These are phyloP conservation scores for Ernsta delagoae DNA, from an alignment of 2,888 invertebrate species.

Conservation along the genomic window DNA sequence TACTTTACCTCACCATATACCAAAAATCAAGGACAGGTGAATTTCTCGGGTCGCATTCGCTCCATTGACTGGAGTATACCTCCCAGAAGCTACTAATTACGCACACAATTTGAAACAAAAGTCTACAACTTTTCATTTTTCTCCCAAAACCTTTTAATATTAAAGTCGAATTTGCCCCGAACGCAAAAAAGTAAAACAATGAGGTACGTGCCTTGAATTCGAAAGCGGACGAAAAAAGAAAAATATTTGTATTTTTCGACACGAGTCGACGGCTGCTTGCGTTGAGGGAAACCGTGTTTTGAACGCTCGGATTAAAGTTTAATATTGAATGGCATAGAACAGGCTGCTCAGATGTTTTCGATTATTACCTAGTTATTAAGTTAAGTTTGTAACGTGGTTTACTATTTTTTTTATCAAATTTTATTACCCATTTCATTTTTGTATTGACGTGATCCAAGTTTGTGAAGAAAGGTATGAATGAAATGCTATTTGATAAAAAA, in stretches of 20 bases:
- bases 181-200: conserved; percentile 36
- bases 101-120: conserved; percentile 34
- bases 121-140: conserved; percentile 33
- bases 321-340: neutral
- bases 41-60: too few relatives aligned
- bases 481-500: too few relatives aligned
- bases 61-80: too few relatives aligned
- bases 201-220: conserved; percentile 40
- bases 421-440: neutral
- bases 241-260: conserved; percentile 35
- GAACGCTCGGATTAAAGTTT: neutral
- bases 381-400: conserved; percentile 4
- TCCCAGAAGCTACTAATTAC: conserved; percentile 34
- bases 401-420: conserved; percentile 9
- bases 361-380: conserved; percentile 28
- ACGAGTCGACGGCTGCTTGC: conserved; percentile 5
- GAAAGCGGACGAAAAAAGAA: conserved; percentile 28
- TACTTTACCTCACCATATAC: too few relatives aligned
- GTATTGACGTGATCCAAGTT: neutral
- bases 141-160: conserved; percentile 36
- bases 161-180: conserved; percentile 37
- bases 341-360: conserved; percentile 21
- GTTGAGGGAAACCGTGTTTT: neutral
- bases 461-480: neutral
- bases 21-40: too few relatives aligned